Base-by-base conservation (phyloP, 2,113 vertebrate species). In the Engraulis encrasicolus region DNA sequence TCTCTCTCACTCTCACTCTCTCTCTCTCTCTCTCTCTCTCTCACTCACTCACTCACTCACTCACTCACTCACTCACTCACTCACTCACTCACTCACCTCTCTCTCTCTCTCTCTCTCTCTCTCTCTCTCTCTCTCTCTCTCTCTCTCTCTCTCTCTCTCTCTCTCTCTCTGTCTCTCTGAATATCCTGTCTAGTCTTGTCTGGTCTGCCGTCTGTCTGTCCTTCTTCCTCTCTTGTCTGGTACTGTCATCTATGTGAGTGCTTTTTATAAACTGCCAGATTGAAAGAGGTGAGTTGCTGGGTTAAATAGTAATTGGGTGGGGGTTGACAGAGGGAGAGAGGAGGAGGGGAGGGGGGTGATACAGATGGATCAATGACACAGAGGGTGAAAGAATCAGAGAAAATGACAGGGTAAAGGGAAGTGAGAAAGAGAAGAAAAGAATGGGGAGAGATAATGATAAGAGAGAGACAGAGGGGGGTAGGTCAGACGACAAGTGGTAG, bases 391-490 rank as follows among this genome's bases (percentile, higher is more conserved):
- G n/a, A n/a, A n/a, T n/a, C n/a, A 27, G n/a, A 66, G 1, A 2
- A 23, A 66, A 27, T 27, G 58, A 66, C 2, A 23, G 58, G 52
- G 6, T 6, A 58, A 20, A 58, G 18, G 52, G 52, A 19, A 58
- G 1, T 58, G 0, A 20, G 18, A 58, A 20, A 58, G 1, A n/a
- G 6, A n/a, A n/a, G 52, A 4, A 58, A 7, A 58, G 2, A 58
- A n/a, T n/a, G n/a, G n/a, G n/a, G n/a, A n/a, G 52, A 58, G 2
- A 58, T 6, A 20, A n/a, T n/a, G 19, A 19, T 18, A 50, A 34
- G 86, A 81, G 50, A 52, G 50, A 3, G 50, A 52, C 14, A 6
- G 50, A n/a, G n/a, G n/a, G n/a, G n/a, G n/a, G n/a, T n/a, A n/a
- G n/a, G n/a, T n/a, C n/a, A n/a, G n/a, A n/a, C n/a, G n/a, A n/a